A percentile compares a stretch with the other conserved stretches of the same genome.
phyloP scores from a whole-genome alignment of 2,888 invertebrate species.

The Drosophila macrothrix region DNA sequence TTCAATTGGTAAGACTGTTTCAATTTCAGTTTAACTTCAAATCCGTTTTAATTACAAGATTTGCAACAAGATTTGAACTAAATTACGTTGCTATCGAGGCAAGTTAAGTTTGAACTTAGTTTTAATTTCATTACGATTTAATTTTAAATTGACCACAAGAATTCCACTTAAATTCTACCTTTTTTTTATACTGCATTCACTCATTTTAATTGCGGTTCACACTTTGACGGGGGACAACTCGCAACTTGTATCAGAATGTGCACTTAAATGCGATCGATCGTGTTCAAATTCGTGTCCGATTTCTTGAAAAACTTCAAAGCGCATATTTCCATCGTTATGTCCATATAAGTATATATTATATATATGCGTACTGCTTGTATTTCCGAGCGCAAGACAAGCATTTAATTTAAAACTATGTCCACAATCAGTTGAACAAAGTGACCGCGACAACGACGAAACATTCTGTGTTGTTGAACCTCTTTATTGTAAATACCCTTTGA shows the following conservation, averaged over 20 bases:
- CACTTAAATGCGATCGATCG: constrained; percentile 19
- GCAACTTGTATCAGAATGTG: constrained; percentile 4
- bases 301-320: constrained; percentile 7
- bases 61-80: neutral
- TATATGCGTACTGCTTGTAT: neutral
- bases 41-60: neutral
- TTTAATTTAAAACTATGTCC: constrained; percentile 38
- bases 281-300: constrained; percentile 26
- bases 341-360: constrained; percentile 12
- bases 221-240: neutral
- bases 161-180: neutral
- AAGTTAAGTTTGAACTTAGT: neutral
- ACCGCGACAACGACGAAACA: constrained; percentile 20
- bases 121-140: neutral
- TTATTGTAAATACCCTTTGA: neutral
- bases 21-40: neutral
- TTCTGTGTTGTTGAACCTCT: constrained; percentile 19
- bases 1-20: neutral
- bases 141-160: constrained; percentile 1
- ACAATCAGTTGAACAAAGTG: constrained; percentile 33
- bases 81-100: neutral
- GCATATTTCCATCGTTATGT: constrained; percentile 7
- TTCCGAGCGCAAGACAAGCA: constrained; percentile 15
- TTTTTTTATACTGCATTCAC: neutral
- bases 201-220: neutral